Conservation (phyloP, 2,797 vertebrate species). For the Phrynocephalus guinanensis region DNA sequence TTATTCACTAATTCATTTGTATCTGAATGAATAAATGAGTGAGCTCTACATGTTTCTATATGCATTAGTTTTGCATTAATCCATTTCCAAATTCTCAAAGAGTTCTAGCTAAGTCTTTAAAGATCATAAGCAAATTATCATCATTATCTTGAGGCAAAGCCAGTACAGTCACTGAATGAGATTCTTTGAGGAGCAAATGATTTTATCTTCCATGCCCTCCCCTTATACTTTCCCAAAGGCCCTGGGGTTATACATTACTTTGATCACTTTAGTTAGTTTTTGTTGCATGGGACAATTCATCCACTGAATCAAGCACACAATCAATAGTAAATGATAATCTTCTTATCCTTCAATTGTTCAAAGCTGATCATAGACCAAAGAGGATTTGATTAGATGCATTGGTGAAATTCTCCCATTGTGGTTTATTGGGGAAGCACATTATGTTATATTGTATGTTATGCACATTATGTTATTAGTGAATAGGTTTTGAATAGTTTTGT, state of each 20-base stretch:
- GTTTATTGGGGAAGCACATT: background rate
- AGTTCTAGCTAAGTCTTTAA: background rate
- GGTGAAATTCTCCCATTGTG: background rate
- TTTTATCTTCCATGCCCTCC: background rate
- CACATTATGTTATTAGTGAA: too few relatives aligned
- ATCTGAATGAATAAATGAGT: background rate
- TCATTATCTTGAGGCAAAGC: background rate
- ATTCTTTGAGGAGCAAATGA: slow-evolving; percentile 4
- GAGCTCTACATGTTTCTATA: background rate
- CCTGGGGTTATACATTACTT: slow-evolving; percentile 13
- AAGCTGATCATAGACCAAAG: background rate
- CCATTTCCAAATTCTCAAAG: slow-evolving; percentile 1
- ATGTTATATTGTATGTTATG: too few relatives aligned
- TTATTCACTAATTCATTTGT: background rate
- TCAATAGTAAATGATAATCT: slow-evolving; percentile 1
- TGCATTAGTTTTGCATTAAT: background rate
- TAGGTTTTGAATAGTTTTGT: too few relatives aligned
- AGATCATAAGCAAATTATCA: background rate
- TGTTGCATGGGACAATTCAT: background rate
- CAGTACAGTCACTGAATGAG: slow-evolving; percentile 2
- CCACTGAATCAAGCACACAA: slow-evolving; percentile 12
- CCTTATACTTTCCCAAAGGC: background rate
- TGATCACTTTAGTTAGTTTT: background rate
- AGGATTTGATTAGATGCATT: background rate
- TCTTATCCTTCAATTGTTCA: slow-evolving; percentile 21